Evolutionary conservation across 2,797 vertebrate species (phyloP).

Genomic region (Neoniphon sammara): DNA sequence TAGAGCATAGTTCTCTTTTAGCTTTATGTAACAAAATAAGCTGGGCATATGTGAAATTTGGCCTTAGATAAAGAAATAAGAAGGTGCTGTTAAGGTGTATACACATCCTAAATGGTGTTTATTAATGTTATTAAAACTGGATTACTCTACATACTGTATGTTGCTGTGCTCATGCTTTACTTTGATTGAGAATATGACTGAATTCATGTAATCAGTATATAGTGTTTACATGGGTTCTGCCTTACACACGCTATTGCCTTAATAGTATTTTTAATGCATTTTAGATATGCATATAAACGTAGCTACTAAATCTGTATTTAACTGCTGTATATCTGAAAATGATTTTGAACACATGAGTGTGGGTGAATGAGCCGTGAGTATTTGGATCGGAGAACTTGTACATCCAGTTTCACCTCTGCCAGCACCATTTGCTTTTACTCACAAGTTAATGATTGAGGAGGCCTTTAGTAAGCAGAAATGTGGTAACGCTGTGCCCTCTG

Average conservation of each 20-base stretch:
- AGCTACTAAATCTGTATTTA: neutral
- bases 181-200: too few relatives aligned
- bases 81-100: too few relatives aligned
- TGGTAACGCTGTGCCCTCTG: neutral
- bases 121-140: too few relatives aligned
- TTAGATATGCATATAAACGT: neutral
- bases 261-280: too few relatives aligned
- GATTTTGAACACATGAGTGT: neutral
- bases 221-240: too few relatives aligned
- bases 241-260: too few relatives aligned
- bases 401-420: constrained; percentile 6
- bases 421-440: neutral
- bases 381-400: constrained; percentile 9
- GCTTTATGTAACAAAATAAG: too few relatives aligned
- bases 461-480: neutral
- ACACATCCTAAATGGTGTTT: too few relatives aligned
- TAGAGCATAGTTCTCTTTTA: too few relatives aligned
- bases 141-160: neutral
- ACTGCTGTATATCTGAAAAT: neutral
- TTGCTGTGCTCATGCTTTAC: neutral
- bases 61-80: too few relatives aligned
- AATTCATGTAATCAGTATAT: too few relatives aligned
- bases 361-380: neutral
- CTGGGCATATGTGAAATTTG: too few relatives aligned
- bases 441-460: neutral